Conservation (phyloP, 2,113 vertebrate genomes). For the Progne subis region DNA sequence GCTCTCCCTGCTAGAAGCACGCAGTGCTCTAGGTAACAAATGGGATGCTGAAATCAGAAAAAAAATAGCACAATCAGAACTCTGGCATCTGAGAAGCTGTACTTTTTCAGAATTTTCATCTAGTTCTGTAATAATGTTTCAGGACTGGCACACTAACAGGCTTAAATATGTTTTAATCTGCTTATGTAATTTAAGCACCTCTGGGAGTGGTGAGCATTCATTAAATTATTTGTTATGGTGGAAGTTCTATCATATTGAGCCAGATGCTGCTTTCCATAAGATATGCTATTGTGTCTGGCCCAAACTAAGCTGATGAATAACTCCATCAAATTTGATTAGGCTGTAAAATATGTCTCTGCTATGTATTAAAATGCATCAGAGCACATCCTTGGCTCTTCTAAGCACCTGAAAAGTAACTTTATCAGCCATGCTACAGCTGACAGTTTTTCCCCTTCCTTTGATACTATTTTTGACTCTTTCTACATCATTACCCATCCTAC, state of each 20-base stretch:
- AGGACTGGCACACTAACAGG: neutral
- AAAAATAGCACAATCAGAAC: neutral
- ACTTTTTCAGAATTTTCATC: neutral
- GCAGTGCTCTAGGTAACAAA: neutral
- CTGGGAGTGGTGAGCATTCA: slow-evolving; percentile 5
- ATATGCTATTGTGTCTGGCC: slow-evolving; percentile 2
- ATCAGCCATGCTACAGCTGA: slow-evolving; percentile 1
- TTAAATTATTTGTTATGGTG: slow-evolving; percentile 36
- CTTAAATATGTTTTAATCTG: slow-evolving; percentile 42
- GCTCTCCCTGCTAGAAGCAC: neutral
- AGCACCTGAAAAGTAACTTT: slow-evolving; percentile 31
- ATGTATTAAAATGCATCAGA: slow-evolving; percentile 26
- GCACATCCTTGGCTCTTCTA: neutral
- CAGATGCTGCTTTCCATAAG: slow-evolving; percentile 33
- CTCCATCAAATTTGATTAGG: slow-evolving; percentile 9
- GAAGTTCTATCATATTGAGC: slow-evolving; percentile 2
- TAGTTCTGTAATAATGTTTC: neutral
- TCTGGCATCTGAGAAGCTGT: neutral
- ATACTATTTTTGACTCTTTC: slow-evolving; percentile 24
- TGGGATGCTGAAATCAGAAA: neutral
- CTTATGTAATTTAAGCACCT: slow-evolving; percentile 25
- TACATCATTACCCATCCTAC: neutral
- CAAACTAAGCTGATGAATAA: slow-evolving; percentile 28
- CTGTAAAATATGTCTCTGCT: slow-evolving; percentile 15
- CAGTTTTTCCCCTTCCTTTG: neutral